Evolutionary conservation across 2,797 vertebrate species (phyloP), one percentile per base, ranked within the genome.

Genomic region (Chelidonichthys spinosus): DNA sequence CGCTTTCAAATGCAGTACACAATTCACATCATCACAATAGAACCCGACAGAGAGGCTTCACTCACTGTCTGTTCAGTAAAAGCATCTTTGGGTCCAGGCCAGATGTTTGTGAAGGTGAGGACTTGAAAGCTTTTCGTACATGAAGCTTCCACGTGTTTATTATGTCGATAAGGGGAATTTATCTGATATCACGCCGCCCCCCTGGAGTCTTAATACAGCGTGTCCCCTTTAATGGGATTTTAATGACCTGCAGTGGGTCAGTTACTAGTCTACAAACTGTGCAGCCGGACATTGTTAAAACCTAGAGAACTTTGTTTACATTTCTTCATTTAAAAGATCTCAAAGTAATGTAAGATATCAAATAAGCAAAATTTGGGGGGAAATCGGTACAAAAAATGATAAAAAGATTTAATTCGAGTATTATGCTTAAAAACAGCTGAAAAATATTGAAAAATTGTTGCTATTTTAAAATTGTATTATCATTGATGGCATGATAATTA

Each of bases 1-100:
- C 75, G 42, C 50, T 69, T 56, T 73, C 36, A 72, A 60, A 43
- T 32, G 35, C 18, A 74, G 50, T 18, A 46, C 32, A 52, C 11
- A 78, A 68, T 25, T n/a, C 13, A 25, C 63, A n/a, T 79, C 13
- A 47, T 54, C 33, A 15, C 63, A 63, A 69, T 56, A 42, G 15
- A 58, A 17, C 18, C 65, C 43, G 33, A 69, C 17, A 47, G 72
- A 44, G 10, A 33, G 59, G 36, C 39, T 52, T 74, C 18, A 17
- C 25, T 49, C 50, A 37, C 35, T 59, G 52, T 50, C 4, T 6
- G 66, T 46, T 61, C 14, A 40, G 25, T 39, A 32, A 17, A 33
- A 55, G 46, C 5, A 46, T 32, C n/a, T 33, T 0, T 33, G 50
- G 15, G 36, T 43, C 13, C 25, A 46, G 35, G 39, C 44, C 8